Base-by-base conservation (phyloP, 1,140 invertebrate species). In the Cydia amplana region DNA sequence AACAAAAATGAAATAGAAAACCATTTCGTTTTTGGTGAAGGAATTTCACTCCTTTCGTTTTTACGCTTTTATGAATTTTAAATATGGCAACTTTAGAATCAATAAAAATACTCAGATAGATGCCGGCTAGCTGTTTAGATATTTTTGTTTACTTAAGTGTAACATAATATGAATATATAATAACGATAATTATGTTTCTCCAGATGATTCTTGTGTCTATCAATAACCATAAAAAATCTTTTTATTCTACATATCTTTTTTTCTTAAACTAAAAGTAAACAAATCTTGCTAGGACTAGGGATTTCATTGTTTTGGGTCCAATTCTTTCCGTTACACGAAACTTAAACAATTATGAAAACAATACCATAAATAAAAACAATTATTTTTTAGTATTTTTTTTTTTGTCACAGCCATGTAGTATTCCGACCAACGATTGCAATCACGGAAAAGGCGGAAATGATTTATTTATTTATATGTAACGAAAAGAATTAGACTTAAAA, bases 41-140 rank as follows among this genome's bases (percentile, higher is more conserved):
- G 78, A 72, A 75, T 63, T 72, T 77, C 70, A 46, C 9, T 40
- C 23, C n/a, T 70, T 70, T 32, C 5, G 32, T 14, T 20, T 70
- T 70, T 70, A 40, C 14, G 9, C n/a, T 77, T 72, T 20, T 72
- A 36, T 14, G 51, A 74, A 32, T 67, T 70, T 70, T 74, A 60
- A 77, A 75, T 75, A 72, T 78, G 77, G 77, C 77, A 78, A 78
- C 72, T 63, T 64, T 25, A 12, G 9, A 60, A 23, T 60, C 1
- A 18, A 55, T 4, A 55, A 1, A 55, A 40, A 40, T 40, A 28
- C 28, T 28, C 28, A 28, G 32, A 7, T 0, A n/a, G n/a, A n/a
- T 32, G 2, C 1, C 6, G 28, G 2, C 12, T 12, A 14, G 40
- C 40, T 7, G 36, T 40, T 40, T 18, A 55, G 4, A 55, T 55